A percentile compares a stretch with the other conserved stretches of the same genome.
phyloP scores from a whole-genome alignment of 2,113 vertebrate species.

The Danio rerio region GRCz12tu NC_133194.1:14977001-14977500 shows the following conservation, averaged over 20 bases:
- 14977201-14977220: not conserved
- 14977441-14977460: constrained; percentile 28
- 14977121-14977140: not conserved
- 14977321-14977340: constrained; percentile 22
- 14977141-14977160: not conserved
- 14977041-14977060: not conserved
- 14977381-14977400: constrained; percentile 25
- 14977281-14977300: constrained; percentile 24
- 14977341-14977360: constrained; percentile 39
- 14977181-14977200: constrained; percentile 1
- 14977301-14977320: constrained; percentile 42
- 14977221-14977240: not conserved
- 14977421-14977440: constrained; percentile 14
- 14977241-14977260: constrained; percentile 20
- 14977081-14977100: not conserved
- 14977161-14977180: constrained; percentile 13
- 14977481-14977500: constrained; percentile 7
- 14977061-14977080: not conserved
- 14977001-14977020: too few relatives aligned
- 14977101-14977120: not conserved
- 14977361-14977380: constrained; percentile 45
- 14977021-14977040: too few relatives aligned
- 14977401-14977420: constrained; percentile 28
- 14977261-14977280: not conserved
- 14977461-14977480: constrained; percentile 9